Conservation (phyloP, 1,140 invertebrate species). For the Drosophila albomicans region DNA sequence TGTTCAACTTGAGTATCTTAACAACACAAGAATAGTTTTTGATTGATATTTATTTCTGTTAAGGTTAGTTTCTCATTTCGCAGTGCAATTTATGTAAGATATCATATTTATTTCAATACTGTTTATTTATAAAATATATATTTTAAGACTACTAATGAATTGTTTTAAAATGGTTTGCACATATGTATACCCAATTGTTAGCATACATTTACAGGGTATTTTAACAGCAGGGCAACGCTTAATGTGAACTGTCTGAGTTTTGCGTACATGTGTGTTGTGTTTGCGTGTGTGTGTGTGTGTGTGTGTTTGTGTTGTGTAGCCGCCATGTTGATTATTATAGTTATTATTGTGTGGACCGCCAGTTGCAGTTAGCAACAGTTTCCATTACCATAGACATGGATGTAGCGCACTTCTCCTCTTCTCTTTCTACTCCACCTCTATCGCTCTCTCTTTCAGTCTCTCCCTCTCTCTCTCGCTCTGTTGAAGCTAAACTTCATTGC, state of each 20-base stretch:
- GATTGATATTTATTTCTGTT: too few relatives aligned
- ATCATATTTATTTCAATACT: too few relatives aligned
- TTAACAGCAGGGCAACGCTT: neutral
- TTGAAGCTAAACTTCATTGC: neutral
- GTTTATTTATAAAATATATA: too few relatives aligned
- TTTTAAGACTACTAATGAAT: too few relatives aligned
- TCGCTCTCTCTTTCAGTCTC: neutral
- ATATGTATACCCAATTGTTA: neutral
- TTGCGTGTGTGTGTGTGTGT: slow-evolving; percentile 15
- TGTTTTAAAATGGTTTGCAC: too few relatives aligned
- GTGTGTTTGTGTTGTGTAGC: slow-evolving; percentile 38
- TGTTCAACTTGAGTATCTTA: too few relatives aligned
- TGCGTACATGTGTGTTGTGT: neutral
- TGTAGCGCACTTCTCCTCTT: too few relatives aligned
- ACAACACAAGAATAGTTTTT: too few relatives aligned
- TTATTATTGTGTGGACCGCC: slow-evolving; percentile 65
- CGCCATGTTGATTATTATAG: slow-evolving; percentile 75
- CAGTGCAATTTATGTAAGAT: too few relatives aligned
- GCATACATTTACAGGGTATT: slow-evolving; percentile 1
- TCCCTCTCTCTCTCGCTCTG: neutral
- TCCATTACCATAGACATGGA: slow-evolving; percentile 18
- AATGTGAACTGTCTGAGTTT: slow-evolving; percentile 17
- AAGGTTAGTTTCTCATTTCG: too few relatives aligned
- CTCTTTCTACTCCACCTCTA: neutral
- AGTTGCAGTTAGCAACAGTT: slow-evolving; percentile 59